A percentile compares a stretch with the other conserved stretches of the same genome.
These are phyloP conservation scores for Celastrina argiolus DNA, from an alignment of 2,888 invertebrate species.

Conservation along the genomic window DNA sequence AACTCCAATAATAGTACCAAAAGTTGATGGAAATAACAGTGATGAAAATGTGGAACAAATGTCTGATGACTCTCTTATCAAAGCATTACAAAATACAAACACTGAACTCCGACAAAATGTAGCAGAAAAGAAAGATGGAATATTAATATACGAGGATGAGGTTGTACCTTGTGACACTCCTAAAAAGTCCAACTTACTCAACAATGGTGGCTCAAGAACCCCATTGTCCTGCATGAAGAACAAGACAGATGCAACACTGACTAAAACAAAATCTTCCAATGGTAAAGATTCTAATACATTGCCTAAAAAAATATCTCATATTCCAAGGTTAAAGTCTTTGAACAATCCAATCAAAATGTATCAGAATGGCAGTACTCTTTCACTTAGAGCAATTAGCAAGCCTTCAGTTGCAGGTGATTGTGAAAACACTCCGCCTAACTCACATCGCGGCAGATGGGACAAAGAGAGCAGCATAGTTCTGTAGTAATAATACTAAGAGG, in stretches of 20 bases:
- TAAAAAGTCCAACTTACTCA: slow-evolving; percentile 55
- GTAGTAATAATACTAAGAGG: slow-evolving; percentile 31
- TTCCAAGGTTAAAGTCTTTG: slow-evolving; percentile 65
- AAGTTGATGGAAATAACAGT: slow-evolving; percentile 41
- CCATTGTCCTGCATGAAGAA: slow-evolving; percentile 74
- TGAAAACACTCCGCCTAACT: slow-evolving; percentile 72
- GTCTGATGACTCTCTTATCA: slow-evolving; percentile 67
- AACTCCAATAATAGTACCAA: slow-evolving; percentile 66
- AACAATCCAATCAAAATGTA: slow-evolving; percentile 48
- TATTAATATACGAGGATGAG: slow-evolving; percentile 80
- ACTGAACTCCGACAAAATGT: slow-evolving; percentile 48
- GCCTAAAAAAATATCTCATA: slow-evolving; percentile 59
- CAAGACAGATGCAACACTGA: slow-evolving; percentile 54
- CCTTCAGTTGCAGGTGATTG: slow-evolving; percentile 58
- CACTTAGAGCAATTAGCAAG: slow-evolving; percentile 59
- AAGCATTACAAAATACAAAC: slow-evolving; percentile 63
- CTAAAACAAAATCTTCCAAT: slow-evolving; percentile 68
- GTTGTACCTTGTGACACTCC: slow-evolving; percentile 49
- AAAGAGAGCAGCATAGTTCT: slow-evolving; percentile 71
- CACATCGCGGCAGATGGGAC: slow-evolving; percentile 70
- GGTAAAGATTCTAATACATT: slow-evolving; percentile 50
- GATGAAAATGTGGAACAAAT: slow-evolving; percentile 65
- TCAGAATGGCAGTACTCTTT: slow-evolving; percentile 53
- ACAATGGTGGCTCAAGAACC: slow-evolving; percentile 59
- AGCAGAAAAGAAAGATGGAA: slow-evolving; percentile 59